Percentiles rank a stretch among this genome's conserved stretches.
These are phyloP conservation scores for Muscina levida DNA, from an alignment of 2,888 invertebrate genomes.

Conservation along the genomic window DNA sequence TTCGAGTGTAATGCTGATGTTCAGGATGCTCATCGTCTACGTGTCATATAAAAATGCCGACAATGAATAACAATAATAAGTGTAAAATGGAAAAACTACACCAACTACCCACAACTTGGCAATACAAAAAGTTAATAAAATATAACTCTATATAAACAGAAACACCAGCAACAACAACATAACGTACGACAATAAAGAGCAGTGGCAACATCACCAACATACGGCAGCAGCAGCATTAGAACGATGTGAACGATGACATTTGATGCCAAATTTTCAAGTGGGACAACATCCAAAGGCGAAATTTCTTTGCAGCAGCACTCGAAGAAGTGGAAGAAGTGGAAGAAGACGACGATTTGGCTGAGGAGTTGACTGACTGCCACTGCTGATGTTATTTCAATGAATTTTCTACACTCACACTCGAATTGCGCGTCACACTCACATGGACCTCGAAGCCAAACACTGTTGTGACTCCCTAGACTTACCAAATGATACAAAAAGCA, in stretches of 20 bases:
- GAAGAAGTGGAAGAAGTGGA: too few species aligned
- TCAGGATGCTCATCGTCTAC: background rate
- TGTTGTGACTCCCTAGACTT: too few species aligned
- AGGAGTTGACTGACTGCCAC: constrained; percentile 33
- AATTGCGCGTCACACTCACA: background rate
- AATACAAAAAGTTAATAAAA: constrained; percentile 41
- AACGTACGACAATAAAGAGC: constrained; percentile 24
- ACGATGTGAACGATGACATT: constrained; percentile 68
- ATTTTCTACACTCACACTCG: background rate
- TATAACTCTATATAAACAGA: constrained; percentile 32
- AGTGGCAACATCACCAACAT: constrained; percentile 33
- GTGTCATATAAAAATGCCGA: constrained; percentile 34
- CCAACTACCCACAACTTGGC: constrained; percentile 30
- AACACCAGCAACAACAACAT: constrained; percentile 30
- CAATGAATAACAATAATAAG: constrained; percentile 53
- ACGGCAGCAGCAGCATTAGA: constrained; percentile 50
- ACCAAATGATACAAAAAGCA: too few species aligned
- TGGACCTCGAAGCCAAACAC: background rate
- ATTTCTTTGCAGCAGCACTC: too few species aligned
- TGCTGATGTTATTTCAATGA: constrained; percentile 39
- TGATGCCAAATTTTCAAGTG: constrained; percentile 68
- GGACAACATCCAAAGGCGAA: constrained; percentile 17
- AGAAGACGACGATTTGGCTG: background rate
- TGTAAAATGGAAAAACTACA: constrained; percentile 31
- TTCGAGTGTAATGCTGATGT: too few species aligned